A percentile compares a stretch with the other conserved stretches of the same genome.
These are phyloP conservation scores for Leptinotarsa peninsularis DNA, from an alignment of 2,888 invertebrate genomes.

Conservation along the genomic window DNA sequence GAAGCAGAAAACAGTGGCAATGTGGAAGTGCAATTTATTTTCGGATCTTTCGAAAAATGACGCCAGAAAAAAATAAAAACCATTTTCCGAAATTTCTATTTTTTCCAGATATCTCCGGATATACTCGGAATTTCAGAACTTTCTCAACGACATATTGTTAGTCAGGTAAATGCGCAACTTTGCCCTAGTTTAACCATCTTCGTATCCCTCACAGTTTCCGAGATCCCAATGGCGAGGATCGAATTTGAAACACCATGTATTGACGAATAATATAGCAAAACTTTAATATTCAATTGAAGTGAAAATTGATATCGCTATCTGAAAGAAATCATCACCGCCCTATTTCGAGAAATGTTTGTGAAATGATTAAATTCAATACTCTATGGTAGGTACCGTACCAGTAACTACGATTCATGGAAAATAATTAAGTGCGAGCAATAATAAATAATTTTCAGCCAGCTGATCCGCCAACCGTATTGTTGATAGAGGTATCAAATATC, in stretches of 20 bases:
- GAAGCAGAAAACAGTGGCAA: no score
- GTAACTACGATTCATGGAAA: neutral
- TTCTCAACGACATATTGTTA: no score
- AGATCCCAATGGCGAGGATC: no score
- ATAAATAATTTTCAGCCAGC: slow-evolving; percentile 17
- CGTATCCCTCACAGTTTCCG: no score
- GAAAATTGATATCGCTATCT: slow-evolving; percentile 3
- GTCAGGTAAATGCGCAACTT: no score
- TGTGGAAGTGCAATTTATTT: no score
- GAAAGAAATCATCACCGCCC: neutral
- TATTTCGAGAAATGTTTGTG: slow-evolving; percentile 5
- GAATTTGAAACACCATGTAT: neutral
- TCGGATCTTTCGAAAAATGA: no score
- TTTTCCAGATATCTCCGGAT: no score
- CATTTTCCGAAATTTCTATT: no score
- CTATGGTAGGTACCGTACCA: slow-evolving; percentile 11
- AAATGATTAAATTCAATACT: slow-evolving; percentile 12
- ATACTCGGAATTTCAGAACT: no score
- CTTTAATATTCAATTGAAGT: neutral
- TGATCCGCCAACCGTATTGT: slow-evolving; percentile 24
- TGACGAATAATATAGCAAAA: neutral
- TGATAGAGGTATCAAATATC: slow-evolving; percentile 15
- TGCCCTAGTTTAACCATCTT: no score
- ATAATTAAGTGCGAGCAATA: slow-evolving; percentile 6
- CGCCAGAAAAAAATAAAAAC: no score